A percentile compares a stretch with the other conserved stretches of the same genome.
phyloP scores from a whole-genome alignment of 2,113 vertebrate species.

The Amazona vittata region DNA sequence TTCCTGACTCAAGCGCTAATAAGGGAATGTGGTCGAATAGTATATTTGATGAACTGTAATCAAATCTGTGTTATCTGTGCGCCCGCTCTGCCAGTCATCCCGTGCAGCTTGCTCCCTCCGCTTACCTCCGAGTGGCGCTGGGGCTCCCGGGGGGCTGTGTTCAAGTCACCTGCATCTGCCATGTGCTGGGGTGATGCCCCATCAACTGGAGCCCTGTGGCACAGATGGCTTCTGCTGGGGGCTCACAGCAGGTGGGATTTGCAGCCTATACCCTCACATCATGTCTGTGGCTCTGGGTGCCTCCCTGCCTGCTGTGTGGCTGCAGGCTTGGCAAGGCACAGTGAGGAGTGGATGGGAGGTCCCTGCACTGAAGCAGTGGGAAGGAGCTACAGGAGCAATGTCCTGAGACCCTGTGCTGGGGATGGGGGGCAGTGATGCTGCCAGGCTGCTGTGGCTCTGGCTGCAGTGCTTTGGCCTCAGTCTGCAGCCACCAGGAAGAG shows the following conservation, averaged over 20 bases:
- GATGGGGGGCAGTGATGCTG: fast-evolving
- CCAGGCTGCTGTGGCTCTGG: neutral
- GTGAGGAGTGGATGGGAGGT: neutral
- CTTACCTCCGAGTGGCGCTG: neutral
- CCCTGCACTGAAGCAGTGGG: neutral
- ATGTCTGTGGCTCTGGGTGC: neutral
- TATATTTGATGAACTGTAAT: slow-evolving; percentile 62
- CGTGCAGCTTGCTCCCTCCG: neutral
- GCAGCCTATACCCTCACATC: neutral
- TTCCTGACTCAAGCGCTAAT: slow-evolving; percentile 17
- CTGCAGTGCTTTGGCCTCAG: neutral
- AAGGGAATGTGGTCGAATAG: slow-evolving; percentile 8
- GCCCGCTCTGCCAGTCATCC: neutral
- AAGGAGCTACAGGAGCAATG: neutral
- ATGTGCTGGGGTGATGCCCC: neutral
- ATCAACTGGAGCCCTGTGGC: neutral
- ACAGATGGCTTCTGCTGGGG: neutral
- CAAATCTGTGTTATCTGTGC: slow-evolving; percentile 4
- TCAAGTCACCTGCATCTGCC: neutral
- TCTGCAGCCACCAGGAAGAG: neutral
- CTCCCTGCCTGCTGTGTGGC: neutral
- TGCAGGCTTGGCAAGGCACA: neutral
- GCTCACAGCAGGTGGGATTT: neutral
- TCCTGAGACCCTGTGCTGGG: neutral
- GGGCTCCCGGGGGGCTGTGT: neutral